Percentiles rank a stretch among this genome's conserved stretches.
These are phyloP conservation scores for Sphaerodactylus townsendi DNA, from an alignment of 2,113 vertebrate genomes.

Conservation along the genomic window DNA sequence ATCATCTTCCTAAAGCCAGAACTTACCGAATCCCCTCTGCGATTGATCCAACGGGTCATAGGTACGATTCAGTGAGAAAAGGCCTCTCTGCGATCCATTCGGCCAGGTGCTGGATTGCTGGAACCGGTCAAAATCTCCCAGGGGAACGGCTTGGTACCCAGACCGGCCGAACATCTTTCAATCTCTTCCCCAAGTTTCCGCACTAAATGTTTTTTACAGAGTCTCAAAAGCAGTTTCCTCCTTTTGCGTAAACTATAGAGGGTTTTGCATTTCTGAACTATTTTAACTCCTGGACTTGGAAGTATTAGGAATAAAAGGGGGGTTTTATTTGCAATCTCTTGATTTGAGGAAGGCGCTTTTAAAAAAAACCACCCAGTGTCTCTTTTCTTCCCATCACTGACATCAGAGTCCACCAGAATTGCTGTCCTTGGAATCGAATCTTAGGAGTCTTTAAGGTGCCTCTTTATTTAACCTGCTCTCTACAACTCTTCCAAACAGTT, in stretches of 20 bases:
- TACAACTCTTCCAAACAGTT: neutral
- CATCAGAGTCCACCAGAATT: neutral
- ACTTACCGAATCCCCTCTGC: conserved; percentile 56
- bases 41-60: conserved; percentile 41
- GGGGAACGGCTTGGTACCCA: conserved; percentile 75
- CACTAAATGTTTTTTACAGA: neutral
- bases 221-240: too few relatives aligned
- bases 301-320: neutral
- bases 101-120: conserved; percentile 73
- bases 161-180: conserved; percentile 73
- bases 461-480: too few relatives aligned
- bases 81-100: conserved; percentile 65
- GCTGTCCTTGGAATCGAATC: too few relatives aligned
- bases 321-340: too few relatives aligned
- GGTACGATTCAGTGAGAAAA: conserved; percentile 41
- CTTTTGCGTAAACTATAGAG: too few relatives aligned
- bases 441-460: too few relatives aligned
- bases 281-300: too few relatives aligned
- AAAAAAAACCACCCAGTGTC: too few relatives aligned
- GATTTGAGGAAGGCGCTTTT: neutral
- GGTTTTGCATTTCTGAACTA: too few relatives aligned
- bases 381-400: neutral
- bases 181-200: neutral
- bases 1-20: neutral
- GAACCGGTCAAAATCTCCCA: conserved; percentile 72